Percentiles rank a stretch among this genome's conserved stretches.
Conservation (phyloP, 2,888 invertebrate species). For the Aproaerema taeniolella region DNA sequence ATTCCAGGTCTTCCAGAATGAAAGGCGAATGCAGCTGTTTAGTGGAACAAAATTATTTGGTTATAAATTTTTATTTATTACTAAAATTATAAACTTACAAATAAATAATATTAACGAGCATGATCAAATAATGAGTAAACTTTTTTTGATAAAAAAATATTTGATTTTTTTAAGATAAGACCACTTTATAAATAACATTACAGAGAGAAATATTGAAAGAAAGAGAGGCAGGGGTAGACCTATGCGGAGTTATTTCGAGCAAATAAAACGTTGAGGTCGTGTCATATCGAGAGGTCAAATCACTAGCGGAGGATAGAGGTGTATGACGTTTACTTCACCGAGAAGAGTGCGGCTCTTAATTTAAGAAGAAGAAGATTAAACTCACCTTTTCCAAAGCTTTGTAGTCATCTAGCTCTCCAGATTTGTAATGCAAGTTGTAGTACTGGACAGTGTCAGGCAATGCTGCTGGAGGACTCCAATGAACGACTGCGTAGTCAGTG, state of each 20-base stretch:
- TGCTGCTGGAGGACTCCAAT: slow-evolving; percentile 85
- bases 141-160: no score
- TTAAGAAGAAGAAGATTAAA: not conserved
- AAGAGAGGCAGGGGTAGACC: no score
- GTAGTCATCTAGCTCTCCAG: no score
- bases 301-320: not conserved
- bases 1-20: slow-evolving; percentile 84
- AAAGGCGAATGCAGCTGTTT: slow-evolving; percentile 80
- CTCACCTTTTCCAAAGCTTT: slow-evolving; percentile 68
- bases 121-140: no score
- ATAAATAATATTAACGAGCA: no score
- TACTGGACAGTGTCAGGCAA: slow-evolving; percentile 83
- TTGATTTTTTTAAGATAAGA: no score
- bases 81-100: no score
- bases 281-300: not conserved
- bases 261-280: not conserved
- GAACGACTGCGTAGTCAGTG: slow-evolving; percentile 85
- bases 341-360: not conserved
- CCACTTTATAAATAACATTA: no score
- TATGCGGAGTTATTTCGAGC: no score
- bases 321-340: not conserved
- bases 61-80: no score
- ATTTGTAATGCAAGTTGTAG: slow-evolving; percentile 80
- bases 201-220: no score
- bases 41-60: not conserved